These are phyloP conservation scores for Moxostoma hubbsi DNA, from an alignment of 2,797 vertebrate genomes.

Conservation along the genomic window DNA sequence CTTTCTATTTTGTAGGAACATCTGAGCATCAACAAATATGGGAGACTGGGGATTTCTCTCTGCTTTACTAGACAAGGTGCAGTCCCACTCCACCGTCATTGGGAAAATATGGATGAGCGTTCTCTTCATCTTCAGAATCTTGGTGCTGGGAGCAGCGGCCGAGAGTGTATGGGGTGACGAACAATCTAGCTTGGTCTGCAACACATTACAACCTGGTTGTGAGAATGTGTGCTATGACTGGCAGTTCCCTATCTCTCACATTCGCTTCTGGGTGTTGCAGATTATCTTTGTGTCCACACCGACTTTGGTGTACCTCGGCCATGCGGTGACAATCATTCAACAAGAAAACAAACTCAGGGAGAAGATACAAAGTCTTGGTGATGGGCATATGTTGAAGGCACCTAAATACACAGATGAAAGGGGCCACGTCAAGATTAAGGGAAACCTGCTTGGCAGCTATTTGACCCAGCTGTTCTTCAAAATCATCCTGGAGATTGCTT, in stretches of 20 bases:
- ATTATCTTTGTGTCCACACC: conserved; percentile 89
- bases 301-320: conserved; percentile 80
- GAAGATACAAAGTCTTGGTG: conserved; percentile 62
- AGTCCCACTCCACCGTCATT: conserved; percentile 91
- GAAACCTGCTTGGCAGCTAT: conserved; percentile 90
- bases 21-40: conserved; percentile 75
- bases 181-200: conserved; percentile 90
- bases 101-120: conserved; percentile 97
- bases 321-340: conserved; percentile 81
- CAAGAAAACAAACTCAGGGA: conserved; percentile 87
- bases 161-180: conserved; percentile 95
- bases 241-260: conserved; percentile 95
- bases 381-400: conserved; percentile 68
- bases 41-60: conserved; percentile 94
- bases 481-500: conserved; percentile 87
- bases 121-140: conserved; percentile 95
- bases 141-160: conserved; percentile 90
- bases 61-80: conserved; percentile 88
- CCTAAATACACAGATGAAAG: conserved; percentile 81
- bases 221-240: conserved; percentile 94
- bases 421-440: conserved; percentile 86
- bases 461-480: conserved; percentile 86
- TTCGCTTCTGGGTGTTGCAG: conserved; percentile 97
- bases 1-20: conserved; percentile 29
- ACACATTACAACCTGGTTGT: conserved; percentile 93